Conservation (phyloP, 2,797 vertebrate species). For the Holocentrus rufus region DNA sequence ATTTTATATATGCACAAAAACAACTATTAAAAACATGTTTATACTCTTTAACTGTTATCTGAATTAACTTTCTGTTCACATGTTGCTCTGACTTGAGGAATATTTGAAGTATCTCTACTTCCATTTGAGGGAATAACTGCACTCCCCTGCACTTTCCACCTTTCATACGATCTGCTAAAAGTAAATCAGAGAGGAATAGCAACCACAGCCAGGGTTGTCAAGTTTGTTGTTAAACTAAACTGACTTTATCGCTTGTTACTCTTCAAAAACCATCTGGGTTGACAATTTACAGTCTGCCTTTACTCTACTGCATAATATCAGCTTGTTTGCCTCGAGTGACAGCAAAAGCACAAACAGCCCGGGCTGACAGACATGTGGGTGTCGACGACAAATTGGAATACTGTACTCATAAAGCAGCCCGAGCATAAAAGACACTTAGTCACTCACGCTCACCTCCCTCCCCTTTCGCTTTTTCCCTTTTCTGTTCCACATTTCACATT, state of each 20-base stretch:
- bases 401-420: conserved; percentile 28
- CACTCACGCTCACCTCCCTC: not conserved
- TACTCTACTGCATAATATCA: conserved; percentile 12
- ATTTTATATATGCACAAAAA: too few species aligned
- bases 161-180: not conserved
- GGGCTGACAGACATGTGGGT: conserved; percentile 41
- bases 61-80: too few species aligned
- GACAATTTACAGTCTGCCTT: conserved; percentile 24
- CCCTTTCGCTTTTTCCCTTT: not conserved
- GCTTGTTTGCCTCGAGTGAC: conserved; percentile 45
- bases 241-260: conserved; percentile 42
- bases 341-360: conserved; percentile 31
- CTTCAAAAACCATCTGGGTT: conserved; percentile 25
- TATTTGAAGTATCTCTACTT: too few species aligned
- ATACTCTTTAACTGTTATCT: too few species aligned
- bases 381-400: conserved; percentile 42
- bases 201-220: not conserved
- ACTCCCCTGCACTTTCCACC: not conserved
- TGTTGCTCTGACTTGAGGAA: too few species aligned
- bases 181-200: not conserved
- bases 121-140: too few species aligned
- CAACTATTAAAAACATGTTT: too few species aligned
- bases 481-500: conserved; percentile 14
- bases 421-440: conserved; percentile 10
- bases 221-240: conserved; percentile 30